Base-by-base conservation (phyloP, 1,140 invertebrate genomes). In the Drosophila dunni region DNA sequence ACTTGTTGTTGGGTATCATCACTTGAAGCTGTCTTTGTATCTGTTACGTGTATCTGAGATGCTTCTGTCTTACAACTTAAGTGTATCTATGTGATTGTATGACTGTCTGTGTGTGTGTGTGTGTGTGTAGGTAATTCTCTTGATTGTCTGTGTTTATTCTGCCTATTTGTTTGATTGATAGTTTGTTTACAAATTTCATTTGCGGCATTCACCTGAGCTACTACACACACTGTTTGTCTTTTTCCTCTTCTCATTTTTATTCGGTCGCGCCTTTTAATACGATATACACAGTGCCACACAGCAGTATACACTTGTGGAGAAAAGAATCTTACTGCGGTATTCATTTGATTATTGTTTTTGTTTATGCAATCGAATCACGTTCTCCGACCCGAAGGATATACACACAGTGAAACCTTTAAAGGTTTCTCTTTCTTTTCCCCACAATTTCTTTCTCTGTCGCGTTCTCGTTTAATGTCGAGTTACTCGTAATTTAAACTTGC, bases 171-270 rank as follows among this genome's bases (percentile, higher is more conserved):
- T 80, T 84, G 81, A 84, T 84, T 84, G 81, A 84, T 84, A 84
- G 81, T 85, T 84, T 84, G 81, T 85, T 84, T 84, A 85, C 81
- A 85, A 84, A 84, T 75, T 85, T 71, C 76, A 85, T 84, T 85
- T 68, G 64, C 54, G 54, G 64, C 56, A 54, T 73, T 54, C 70
- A 73, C 70, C 64, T 73, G 64, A 76, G 71, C 74, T 73, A 29
- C 24, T 29, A 29, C 24, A 29, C 6, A 29, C 24, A 29, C 3
- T 29, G n/a, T 57, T 36, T 54, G 38, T 20, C 53, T 77, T 73
- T 33, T 36, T 34, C 61, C 45, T 40, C 20, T 53, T 38, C 44
- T 45, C 45, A 46, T 48, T 38, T 58, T 9, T 15, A 40, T 11
- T 42, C 40, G 7, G 62, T 65, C 73, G 77, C 73, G 78, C 72